A percentile compares a stretch with the other conserved stretches of the same genome.
Conservation (phyloP, 1,140 invertebrate species). For the Lycorma delicatula region DNA sequence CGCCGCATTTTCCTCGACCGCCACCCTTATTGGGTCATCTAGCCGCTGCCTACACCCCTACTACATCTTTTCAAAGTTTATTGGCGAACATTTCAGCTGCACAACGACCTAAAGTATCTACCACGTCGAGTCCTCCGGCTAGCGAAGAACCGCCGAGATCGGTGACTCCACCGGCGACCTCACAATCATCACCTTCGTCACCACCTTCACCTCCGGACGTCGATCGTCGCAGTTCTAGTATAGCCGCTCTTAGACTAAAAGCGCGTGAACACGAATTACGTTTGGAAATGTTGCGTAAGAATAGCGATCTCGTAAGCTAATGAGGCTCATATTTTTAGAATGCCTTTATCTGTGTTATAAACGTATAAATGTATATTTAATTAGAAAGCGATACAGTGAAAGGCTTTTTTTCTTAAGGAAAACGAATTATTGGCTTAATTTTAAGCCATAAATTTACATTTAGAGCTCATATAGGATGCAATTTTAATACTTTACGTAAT, state of each 20-base stretch:
- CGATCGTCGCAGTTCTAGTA: constrained; percentile 79
- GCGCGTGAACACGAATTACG: constrained; percentile 71
- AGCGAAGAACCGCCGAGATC: constrained; percentile 41
- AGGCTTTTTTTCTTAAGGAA: too few species aligned
- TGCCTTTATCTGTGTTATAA: too few species aligned
- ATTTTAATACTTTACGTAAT: too few species aligned
- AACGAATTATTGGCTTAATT: too few species aligned
- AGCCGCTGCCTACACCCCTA: constrained; percentile 44
- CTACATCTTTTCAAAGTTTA: constrained; percentile 74
- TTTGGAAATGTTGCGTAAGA: constrained; percentile 17
- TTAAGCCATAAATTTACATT: too few species aligned
- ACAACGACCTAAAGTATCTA: constrained; percentile 41
- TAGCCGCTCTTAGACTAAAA: constrained; percentile 79
- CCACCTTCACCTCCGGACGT: constrained; percentile 45
- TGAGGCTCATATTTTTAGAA: not conserved
- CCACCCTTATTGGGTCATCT: constrained; percentile 48
- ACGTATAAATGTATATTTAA: too few species aligned
- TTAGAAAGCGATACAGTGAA: too few species aligned
- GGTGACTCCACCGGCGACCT: constrained; percentile 44
- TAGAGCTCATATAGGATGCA: too few species aligned
- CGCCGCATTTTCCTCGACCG: constrained; percentile 51
- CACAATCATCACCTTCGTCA: constrained; percentile 36
- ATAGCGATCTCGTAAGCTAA: constrained; percentile 17
- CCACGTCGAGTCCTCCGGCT: constrained; percentile 27
- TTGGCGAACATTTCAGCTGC: constrained; percentile 69